These are phyloP conservation scores for Chaetodon trifascialis DNA, from an alignment of 2,113 vertebrate genomes.

Conservation along the genomic window DNA sequence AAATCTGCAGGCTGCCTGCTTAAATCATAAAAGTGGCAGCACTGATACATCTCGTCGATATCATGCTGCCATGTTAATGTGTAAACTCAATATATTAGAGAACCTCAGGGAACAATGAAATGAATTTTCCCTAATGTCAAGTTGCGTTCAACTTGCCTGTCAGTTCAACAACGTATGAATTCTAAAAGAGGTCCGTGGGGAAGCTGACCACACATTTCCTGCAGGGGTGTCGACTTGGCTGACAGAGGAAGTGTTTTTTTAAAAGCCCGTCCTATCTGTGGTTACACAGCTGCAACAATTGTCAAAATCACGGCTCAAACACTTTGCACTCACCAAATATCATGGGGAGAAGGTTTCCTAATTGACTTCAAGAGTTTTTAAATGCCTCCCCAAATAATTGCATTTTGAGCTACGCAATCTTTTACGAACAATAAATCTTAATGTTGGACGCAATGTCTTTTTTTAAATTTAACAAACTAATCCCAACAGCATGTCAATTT, in stretches of 20 bases:
- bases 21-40: slow-evolving; percentile 4
- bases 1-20: background rate
- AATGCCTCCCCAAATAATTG: background rate
- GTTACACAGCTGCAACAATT: slow-evolving; percentile 41
- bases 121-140: slow-evolving; percentile 8
- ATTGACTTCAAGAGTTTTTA: background rate
- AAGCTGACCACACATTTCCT: slow-evolving; percentile 61
- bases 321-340: background rate
- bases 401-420: background rate
- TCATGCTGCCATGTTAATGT: slow-evolving; percentile 8
- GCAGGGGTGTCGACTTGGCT: slow-evolving; percentile 32
- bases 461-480: background rate
- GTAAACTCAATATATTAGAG: background rate
- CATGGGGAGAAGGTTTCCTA: background rate
- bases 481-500: background rate
- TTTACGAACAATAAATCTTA: background rate
- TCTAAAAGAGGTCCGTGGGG: slow-evolving; percentile 27
- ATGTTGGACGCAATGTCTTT: background rate
- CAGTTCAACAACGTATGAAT: background rate
- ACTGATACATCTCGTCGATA: background rate
- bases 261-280: slow-evolving; percentile 11
- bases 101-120: background rate
- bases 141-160: background rate
- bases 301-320: slow-evolving; percentile 27
- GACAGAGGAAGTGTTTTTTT: slow-evolving; percentile 43